Base-by-base conservation (phyloP, 2,113 vertebrate genomes). In the Maccullochella peelii region DNA sequence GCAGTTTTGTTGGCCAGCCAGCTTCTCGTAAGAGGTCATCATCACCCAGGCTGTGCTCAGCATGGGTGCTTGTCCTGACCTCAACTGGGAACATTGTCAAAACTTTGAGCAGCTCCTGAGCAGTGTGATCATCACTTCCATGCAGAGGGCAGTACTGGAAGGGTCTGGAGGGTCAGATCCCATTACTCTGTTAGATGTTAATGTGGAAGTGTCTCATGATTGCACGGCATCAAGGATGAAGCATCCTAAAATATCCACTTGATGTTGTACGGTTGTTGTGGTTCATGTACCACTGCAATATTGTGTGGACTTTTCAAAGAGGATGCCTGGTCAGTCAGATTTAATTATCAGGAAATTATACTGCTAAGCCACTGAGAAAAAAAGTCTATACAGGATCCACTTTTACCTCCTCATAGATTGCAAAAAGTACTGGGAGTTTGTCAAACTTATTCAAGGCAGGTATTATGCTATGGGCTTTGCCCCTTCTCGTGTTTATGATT, bases 61-160 rank as follows among this genome's bases (percentile, higher is more conserved):
- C 25, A 33, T 4, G 5, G 18, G 40, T 2, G 18, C 1, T 55
- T 49, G 27, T 75, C 66, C 58, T 72, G 58, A 50, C 50, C 44
- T 77, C 52, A 18, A 5, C 44, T 23, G n/a, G 63, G 50, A 85
- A 49, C 67, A 49, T 23, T 47, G 25, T 74, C 58, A 62, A 63
- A 52, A 58, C 2, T 15, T 38, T 20, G 18, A 47, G 55, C n/a
- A 54, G 18, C 27, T 57, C 1, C 23, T 57, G 55, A 69, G 49
- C 55, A 42, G 1, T 42, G 30, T 47, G 38, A 44, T 55, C 69
- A 11, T 23, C 30, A 5, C 42, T 10, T 49, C 7, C 25, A 38
- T 52, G 33, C 33, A 65, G 44, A 49, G n/a, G 42, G 8, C 59
- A 52, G 14, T 38, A 30, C 44, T 38, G 30, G 9, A n/a, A n/a